Evolutionary conservation across 2,113 vertebrate species (phyloP).

Genomic region (rabbit (Oryctolagus cuniculus)): mOryCun1.1 NC_091432.1:94286501-94287000

Average conservation of each 20-base stretch:
- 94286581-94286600: not conserved
- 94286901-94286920: not conserved
- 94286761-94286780: not conserved
- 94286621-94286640: not conserved
- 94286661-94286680: not conserved
- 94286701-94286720: not conserved
- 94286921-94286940: slow-evolving; percentile 41
- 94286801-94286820: not conserved
- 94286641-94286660: not conserved
- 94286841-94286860: not conserved
- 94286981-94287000: not conserved
- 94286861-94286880: slow-evolving; percentile 23
- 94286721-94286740: not conserved
- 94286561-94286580: not conserved
- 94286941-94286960: slow-evolving; percentile 1
- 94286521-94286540: not conserved
- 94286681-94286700: not conserved
- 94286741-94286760: not conserved
- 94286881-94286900: not conserved
- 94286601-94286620: not conserved
- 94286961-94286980: not conserved
- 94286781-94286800: not conserved
- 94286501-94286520: not conserved
- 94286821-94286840: not conserved
- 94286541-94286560: not conserved